Base-by-base conservation (phyloP, 2,113 vertebrate genomes). In the Pipa parva region DNA sequence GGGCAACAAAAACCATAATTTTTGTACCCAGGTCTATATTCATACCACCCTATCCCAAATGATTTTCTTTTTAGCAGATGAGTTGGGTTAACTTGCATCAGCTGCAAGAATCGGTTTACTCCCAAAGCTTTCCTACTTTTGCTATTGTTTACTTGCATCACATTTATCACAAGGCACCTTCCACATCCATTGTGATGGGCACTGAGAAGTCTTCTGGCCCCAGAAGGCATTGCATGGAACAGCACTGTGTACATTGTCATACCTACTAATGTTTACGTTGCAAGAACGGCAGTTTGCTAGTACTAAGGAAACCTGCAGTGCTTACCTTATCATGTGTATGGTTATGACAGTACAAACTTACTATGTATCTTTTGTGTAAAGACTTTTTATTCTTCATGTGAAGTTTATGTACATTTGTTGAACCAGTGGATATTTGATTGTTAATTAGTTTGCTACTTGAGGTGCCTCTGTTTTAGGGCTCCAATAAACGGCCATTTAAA, bases 381-480 rank as follows among this genome's bases (percentile, higher is more conserved):
- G 22, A 20, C 13, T 2, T 1, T 13, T 48, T 20, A 22, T 33
- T 21, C 31, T 50, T 8, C 25, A 31, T 37, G 29, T 17, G 18
- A 29, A 15, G 11, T 25, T 48, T 57, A 29, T 57, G 39, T 21
- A 46, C 21, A 56, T 22, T 26, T 18, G 24, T 17, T 63, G 3
- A 21, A 24, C 7, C 26, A 6, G 13, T 49, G 55, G 11, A n/a
- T 15, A 59, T 17, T 18, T 36, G 25, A 39, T n/a, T 22, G 11
- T 49, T 46, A 33, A 7, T 25, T 24, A n/a, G 11, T 15, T 45
- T 18, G 51, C 51, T 65, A 18, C 8, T 22, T 57, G 1, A 36
- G 63, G 54, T 58, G 52, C 63, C 29, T 49, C 46, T 42, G 39
- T 42, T 5, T 42, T 42, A 42, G n/a, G 17, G 39, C 13, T n/a